Evolutionary conservation across 2,888 invertebrate species (phyloP), one percentile per base, ranked within the genome.

Genomic region (Kuschelorhynchus macadamiae): DNA sequence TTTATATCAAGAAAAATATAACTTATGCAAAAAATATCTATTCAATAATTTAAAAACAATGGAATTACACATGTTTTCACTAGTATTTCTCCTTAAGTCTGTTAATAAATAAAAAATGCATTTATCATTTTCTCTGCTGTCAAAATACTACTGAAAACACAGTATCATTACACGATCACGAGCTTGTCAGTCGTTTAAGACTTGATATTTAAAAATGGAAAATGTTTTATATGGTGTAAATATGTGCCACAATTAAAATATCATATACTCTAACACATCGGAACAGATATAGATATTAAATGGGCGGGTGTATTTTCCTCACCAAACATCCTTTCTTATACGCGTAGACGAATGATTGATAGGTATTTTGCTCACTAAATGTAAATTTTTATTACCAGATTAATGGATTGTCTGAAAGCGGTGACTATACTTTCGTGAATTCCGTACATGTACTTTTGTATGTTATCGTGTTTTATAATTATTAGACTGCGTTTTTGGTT

Each of bases 11-110:
- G 76, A 77, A 77, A 76, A 77, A 77, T 77, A 77, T 73, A 76
- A 77, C 75, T 74, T 76, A 76, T 76, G 73, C 75, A 76, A 77
- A 77, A 77, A 77, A 76, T 77, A 77, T 77, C 73, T 75, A 73
- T 77, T 72, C 68, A 69, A 69, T 74, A 73, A 72, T 74, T 64
- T 72, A 72, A 71, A 75, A 74, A 69, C 66, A 77, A 74, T 75
- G 74, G 73, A 75, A 76, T 67, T 36, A 25, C 46, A 41, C 64
- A 61, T 72, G 75, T 71, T 74, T 74, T 74, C 75, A 75, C 72
- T 75, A 75, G 75, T 74, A 74, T 72, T 74, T 68, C 65, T 36
- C 39, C 21, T 60, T 39, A 41, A 21, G 16, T 33, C 21, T 49
- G 20, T 41, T 36, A 39, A 47, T 47, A 46, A 39, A 39, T 36